Evolutionary conservation across 2,888 invertebrate genomes (phyloP).

Genomic region (Cephus pulcher): DNA sequence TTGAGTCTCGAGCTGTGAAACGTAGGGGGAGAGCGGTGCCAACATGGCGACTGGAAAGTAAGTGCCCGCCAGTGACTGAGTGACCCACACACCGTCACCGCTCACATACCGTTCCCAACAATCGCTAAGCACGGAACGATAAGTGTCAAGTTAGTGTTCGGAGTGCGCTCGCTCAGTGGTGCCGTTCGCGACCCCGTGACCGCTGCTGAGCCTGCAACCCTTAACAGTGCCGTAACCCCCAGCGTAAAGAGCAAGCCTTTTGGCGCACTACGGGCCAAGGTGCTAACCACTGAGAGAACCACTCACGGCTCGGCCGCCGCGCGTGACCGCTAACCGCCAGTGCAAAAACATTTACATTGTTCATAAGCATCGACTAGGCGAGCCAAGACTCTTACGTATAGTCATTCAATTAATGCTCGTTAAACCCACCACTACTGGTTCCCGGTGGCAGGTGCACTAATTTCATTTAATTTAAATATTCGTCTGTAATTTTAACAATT

Average conservation of each 20-base stretch:
- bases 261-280: not conserved
- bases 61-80: slow-evolving; percentile 48
- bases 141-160: slow-evolving; percentile 24
- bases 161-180: slow-evolving; percentile 22
- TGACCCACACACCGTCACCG: slow-evolving; percentile 48
- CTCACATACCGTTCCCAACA: slow-evolving; percentile 50
- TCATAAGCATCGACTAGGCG: slow-evolving; percentile 6
- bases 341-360: slow-evolving; percentile 16
- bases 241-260: not conserved
- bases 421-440: not conserved
- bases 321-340: slow-evolving; percentile 13
- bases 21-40: slow-evolving; percentile 34
- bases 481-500: not conserved
- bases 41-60: slow-evolving; percentile 57
- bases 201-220: slow-evolving; percentile 19
- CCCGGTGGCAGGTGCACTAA: not conserved
- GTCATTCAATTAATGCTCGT: not conserved
- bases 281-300: not conserved
- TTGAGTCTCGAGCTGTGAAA: not conserved
- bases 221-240: not conserved
- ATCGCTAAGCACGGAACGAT: slow-evolving; percentile 37
- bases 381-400: not conserved
- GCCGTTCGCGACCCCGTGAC: slow-evolving; percentile 21
- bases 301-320: slow-evolving; percentile 1
- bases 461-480: not conserved